Conservation (phyloP, 2,113 vertebrate species). For the Microtus ochrogaster region DNA sequence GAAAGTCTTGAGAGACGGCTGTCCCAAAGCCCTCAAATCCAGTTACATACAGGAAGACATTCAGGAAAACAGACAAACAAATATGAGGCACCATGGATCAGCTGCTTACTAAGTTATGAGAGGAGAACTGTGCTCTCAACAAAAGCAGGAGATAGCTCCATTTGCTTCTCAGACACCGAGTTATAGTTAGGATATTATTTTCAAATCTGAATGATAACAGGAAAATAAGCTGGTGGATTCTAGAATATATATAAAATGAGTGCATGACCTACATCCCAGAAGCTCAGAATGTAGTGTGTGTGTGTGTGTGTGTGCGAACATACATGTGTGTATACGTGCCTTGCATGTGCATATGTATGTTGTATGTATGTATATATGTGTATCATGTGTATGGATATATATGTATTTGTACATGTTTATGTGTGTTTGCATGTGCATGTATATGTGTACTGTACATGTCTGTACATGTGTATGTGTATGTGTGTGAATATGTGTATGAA, state of each 20-base stretch:
- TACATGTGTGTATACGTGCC: neutral
- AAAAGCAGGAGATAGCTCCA: neutral
- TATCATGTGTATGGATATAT: neutral
- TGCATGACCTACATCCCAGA: neutral
- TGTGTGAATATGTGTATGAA: neutral
- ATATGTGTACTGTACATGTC: neutral
- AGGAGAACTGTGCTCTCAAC: conserved; percentile 6
- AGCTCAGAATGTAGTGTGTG: neutral
- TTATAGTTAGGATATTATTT: neutral
- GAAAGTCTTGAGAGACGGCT: no score
- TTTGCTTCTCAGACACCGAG: neutral
- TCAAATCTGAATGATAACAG: neutral
- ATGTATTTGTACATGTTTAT: neutral
- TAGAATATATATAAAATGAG: neutral
- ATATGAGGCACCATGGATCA: neutral
- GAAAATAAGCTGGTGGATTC: neutral
- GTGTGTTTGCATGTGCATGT: neutral
- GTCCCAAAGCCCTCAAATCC: neutral
- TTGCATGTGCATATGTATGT: neutral
- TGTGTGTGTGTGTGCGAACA: no score
- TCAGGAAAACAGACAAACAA: neutral
- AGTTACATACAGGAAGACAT: neutral
- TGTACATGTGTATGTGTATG: neutral
- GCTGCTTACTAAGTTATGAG: neutral
- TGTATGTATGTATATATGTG: no score